Conservation (phyloP, 2,888 invertebrate genomes). For the Cataglyphis cursor region DNA sequence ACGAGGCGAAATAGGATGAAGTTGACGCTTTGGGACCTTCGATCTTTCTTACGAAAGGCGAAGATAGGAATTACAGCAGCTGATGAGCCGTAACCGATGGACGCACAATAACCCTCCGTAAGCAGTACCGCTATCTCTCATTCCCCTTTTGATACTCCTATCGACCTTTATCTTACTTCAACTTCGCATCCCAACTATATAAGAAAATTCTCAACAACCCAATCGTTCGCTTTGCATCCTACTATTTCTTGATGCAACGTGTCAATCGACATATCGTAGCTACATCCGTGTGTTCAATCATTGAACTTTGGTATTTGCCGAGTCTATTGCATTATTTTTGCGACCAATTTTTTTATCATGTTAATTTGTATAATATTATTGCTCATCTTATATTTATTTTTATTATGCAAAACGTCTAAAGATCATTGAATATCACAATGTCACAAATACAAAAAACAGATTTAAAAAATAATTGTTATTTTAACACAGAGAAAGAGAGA, state of each 20-base stretch:
- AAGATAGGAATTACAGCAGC: conserved; percentile 79
- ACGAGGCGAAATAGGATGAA: conserved; percentile 73
- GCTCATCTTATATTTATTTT: not conserved
- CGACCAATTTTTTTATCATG: not conserved
- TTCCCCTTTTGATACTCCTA: conserved; percentile 74
- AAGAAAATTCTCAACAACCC: conserved; percentile 55
- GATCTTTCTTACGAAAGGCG: conserved; percentile 69
- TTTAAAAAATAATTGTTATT: conserved; percentile 1
- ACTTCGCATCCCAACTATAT: conserved; percentile 27
- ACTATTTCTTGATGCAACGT: conserved; percentile 32
- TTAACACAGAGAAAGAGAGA: not conserved
- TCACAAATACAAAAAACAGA: not conserved
- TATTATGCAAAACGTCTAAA: not conserved
- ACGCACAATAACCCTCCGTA: conserved; percentile 84
- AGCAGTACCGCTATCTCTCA: conserved; percentile 83
- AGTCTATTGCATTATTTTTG: conserved; percentile 25
- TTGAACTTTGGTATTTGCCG: conserved; percentile 27
- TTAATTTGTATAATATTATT: conserved; percentile 14
- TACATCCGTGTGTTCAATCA: conserved; percentile 19
- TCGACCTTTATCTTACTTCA: conserved; percentile 74
- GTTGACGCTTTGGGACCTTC: conserved; percentile 80
- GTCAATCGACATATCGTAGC: conserved; percentile 18
- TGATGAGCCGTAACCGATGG: conserved; percentile 85
- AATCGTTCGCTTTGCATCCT: conserved; percentile 30
- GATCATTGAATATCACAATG: not conserved